Evolutionary conservation across 2,113 vertebrate genomes (phyloP), one percentile per base, ranked within the genome.

Genomic region (Martes martes): DNA sequence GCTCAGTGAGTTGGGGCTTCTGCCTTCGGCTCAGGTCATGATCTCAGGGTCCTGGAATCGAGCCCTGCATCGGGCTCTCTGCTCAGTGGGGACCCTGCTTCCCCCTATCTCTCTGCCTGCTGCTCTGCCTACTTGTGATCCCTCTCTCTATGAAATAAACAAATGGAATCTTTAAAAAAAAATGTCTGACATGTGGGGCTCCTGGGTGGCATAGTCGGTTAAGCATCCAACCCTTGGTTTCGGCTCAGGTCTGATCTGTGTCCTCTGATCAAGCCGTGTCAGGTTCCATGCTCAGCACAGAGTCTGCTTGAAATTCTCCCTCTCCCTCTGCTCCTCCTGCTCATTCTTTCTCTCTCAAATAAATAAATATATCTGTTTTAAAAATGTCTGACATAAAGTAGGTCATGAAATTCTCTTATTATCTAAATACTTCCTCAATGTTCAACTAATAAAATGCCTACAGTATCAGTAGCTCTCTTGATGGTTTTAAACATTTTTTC

Each of bases 401-500:
- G 16, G 18, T 65, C 33, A 33, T 85, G 26, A 80, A 81, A 81
- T 63, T 28, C 50, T 79, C 28, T 59, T 79, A 67, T 71, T 91
- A 61, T n/a, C n/a, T 82, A 71, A 96, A 67, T 78, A 84, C 59
- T 39, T 89, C n/a, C 81, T 93, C 16, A 23, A 61, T 61, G 18
- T 33, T 85, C 50, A 94, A 50, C 23, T 39, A 82, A 61, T 61
- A 92, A 47, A 71, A 67, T 78, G 24, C 57, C 92, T 73, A 84
- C 31, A 33, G 16, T 36, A 55, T 78, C 81, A 39, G 73, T 36
- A 88, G 76, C 52, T 63, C 50, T 86, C 57, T 59, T 4, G 47
- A 50, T 74, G 45, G 45, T 65, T 90, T 74, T 85, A 85, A 86
- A 42, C 45, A 42, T 74, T 28, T 88, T 71, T 95, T 94, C 36